Percentiles rank a stretch among this genome's conserved stretches.
Conservation (phyloP, 2,113 vertebrate species). For the Platysteira castanea region DNA sequence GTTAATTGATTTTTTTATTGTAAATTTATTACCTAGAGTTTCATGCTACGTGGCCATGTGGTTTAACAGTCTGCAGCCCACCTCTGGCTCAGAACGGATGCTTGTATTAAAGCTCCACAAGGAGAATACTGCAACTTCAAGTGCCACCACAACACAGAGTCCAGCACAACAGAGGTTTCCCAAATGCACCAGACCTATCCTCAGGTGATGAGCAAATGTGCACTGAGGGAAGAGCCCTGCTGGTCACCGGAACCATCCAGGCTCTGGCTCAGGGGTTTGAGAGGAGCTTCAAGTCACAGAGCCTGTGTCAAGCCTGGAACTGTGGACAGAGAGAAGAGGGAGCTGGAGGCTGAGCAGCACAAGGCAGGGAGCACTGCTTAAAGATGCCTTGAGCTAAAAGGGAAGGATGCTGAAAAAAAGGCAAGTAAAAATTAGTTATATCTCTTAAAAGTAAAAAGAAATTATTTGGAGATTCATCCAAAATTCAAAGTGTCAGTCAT, state of each 20-base stretch:
- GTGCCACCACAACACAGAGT: background rate
- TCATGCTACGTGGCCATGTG: background rate
- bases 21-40: background rate
- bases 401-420: background rate
- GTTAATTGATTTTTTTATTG: constrained; percentile 27
- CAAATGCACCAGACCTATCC: background rate
- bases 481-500: background rate
- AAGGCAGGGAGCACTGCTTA: background rate
- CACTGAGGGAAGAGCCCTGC: background rate
- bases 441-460: background rate
- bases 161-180: background rate
- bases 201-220: background rate
- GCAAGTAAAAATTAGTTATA: background rate
- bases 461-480: background rate
- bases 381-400: background rate
- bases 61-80: background rate
- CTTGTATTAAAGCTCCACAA: background rate
- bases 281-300: background rate
- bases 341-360: background rate
- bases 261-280: rapidly evolving
- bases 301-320: background rate
- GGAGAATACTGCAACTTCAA: background rate
- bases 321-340: background rate
- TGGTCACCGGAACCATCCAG: background rate
- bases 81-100: background rate